phyloP scores from a whole-genome alignment of 2,797 vertebrate genomes.

The Urosaurus nigricauda region DNA sequence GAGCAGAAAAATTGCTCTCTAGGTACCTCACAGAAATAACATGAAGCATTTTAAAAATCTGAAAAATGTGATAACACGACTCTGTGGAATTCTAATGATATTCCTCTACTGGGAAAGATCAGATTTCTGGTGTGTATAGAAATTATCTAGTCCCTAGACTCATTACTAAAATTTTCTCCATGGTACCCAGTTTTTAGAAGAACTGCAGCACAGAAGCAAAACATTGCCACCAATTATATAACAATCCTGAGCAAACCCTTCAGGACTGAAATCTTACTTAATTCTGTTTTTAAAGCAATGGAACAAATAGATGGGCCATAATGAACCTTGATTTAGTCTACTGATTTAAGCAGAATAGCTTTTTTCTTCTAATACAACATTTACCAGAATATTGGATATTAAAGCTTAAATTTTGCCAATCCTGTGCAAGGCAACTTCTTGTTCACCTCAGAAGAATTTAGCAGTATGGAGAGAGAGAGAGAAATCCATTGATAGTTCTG shows the following conservation, averaged over 20 bases:
- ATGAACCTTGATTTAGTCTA: neutral
- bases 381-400: neutral
- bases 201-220: neutral
- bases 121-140: neutral
- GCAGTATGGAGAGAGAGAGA: accelerated
- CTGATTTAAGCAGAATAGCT: neutral
- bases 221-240: neutral
- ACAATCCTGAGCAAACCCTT: neutral
- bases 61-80: neutral
- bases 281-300: constrained; percentile 33
- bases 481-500: neutral
- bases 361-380: neutral
- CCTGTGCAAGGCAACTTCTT: neutral
- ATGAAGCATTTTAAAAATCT: neutral
- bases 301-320: constrained; percentile 30
- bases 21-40: neutral
- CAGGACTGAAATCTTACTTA: neutral
- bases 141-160: constrained; percentile 20
- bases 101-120: neutral
- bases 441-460: neutral
- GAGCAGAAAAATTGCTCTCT: neutral
- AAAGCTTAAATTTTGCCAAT: neutral
- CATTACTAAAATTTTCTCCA: constrained; percentile 52
- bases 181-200: constrained; percentile 11
- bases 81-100: neutral